Percentiles rank a stretch among this genome's conserved stretches.
phyloP scores from a whole-genome alignment of 2,888 invertebrate genomes.

The Bombyx huttoni region DNA sequence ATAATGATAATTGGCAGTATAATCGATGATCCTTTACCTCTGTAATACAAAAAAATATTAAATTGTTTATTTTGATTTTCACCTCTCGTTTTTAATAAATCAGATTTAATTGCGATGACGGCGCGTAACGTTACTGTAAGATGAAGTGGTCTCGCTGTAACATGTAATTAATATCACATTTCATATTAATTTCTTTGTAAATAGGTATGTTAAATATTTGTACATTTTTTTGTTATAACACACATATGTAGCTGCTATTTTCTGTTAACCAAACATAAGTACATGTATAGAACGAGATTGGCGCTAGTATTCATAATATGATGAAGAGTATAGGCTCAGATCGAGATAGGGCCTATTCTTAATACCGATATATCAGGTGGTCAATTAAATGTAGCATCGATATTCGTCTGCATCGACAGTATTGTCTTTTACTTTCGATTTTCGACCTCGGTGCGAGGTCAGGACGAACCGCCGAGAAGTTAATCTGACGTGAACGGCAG shows the following conservation, averaged over 20 bases:
- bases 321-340: too few relatives aligned
- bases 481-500: too few relatives aligned
- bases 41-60: not conserved
- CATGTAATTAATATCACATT: conserved; percentile 36
- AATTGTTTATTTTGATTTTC: not conserved
- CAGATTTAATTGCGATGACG: conserved; percentile 15
- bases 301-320: too few relatives aligned
- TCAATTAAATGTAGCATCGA: conserved; percentile 33
- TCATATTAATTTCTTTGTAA: conserved; percentile 20
- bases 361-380: conserved; percentile 14
- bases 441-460: conserved; percentile 33
- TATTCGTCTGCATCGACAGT: conserved; percentile 21
- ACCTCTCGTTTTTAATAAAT: conserved; percentile 1
- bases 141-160: not conserved
- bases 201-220: conserved; percentile 6
- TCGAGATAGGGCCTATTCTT: conserved; percentile 3
- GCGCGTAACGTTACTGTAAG: conserved; percentile 4
- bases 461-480: conserved; percentile 13
- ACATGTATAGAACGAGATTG: too few relatives aligned
- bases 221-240: not conserved
- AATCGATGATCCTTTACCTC: too few relatives aligned
- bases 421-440: conserved; percentile 43
- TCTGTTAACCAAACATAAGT: too few relatives aligned
- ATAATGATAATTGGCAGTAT: too few relatives aligned
- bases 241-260: too few relatives aligned